A percentile compares a stretch with the other conserved stretches of the same genome.
Evolutionary conservation across 2,797 vertebrate genomes (phyloP).

Genomic region (Myiotriccus ornatus): DNA sequence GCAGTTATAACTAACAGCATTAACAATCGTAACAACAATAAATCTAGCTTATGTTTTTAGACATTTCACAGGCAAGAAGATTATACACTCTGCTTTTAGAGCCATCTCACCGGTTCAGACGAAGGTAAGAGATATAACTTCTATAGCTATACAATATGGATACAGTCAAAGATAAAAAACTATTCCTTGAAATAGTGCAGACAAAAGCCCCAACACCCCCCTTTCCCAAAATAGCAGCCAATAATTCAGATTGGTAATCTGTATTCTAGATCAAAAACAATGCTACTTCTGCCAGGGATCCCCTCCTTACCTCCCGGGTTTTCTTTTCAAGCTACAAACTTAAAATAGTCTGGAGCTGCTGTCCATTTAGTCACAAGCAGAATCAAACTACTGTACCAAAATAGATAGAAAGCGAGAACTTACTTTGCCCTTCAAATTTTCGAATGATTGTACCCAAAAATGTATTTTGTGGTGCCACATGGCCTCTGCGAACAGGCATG

Average conservation of each 20-base stretch:
- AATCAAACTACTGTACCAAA: slow-evolving; percentile 60
- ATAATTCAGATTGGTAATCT: slow-evolving; percentile 20
- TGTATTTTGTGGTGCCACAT: slow-evolving; percentile 98
- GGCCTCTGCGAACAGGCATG: slow-evolving; percentile 98
- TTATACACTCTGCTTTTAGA: neutral
- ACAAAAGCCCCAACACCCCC: neutral
- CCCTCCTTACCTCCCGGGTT: slow-evolving; percentile 36
- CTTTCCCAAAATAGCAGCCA: neutral
- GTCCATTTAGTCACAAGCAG: slow-evolving; percentile 42
- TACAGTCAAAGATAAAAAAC: slow-evolving; percentile 27
- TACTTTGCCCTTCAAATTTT: slow-evolving; percentile 99
- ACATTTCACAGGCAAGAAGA: neutral
- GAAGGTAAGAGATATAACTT: slow-evolving; percentile 17
- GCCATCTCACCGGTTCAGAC: neutral
- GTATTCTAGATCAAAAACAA: slow-evolving; percentile 60
- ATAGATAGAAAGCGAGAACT: slow-evolving; percentile 81
- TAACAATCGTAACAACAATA: neutral
- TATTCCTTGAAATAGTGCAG: neutral
- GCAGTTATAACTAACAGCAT: neutral
- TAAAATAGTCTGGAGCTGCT: slow-evolving; percentile 66
- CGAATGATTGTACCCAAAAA: slow-evolving; percentile 97
- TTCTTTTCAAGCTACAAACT: slow-evolving; percentile 57
- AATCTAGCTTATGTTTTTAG: neutral
- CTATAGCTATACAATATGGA: neutral
- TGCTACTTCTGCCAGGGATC: slow-evolving; percentile 3